Percentiles rank a stretch among this genome's conserved stretches.
phyloP scores from a whole-genome alignment of 1,140 invertebrate species.

The Drosophila auraria region DNA sequence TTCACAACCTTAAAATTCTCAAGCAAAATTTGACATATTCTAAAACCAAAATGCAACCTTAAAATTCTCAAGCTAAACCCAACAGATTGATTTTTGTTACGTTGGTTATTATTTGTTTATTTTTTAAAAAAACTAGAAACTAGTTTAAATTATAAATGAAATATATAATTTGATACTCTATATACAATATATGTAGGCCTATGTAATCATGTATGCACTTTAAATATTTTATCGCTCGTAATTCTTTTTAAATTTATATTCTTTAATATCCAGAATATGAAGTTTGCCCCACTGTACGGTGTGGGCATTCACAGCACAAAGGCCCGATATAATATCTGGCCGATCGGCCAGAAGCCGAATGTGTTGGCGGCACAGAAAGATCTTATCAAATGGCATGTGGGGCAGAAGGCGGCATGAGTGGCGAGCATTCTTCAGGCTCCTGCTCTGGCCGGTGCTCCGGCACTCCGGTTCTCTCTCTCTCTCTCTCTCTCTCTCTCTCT shows the following conservation, averaged over 20 bases:
- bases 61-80: too few species aligned
- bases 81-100: not conserved
- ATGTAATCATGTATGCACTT: not conserved
- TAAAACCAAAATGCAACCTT: too few species aligned
- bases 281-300: not conserved
- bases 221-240: not conserved
- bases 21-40: too few species aligned
- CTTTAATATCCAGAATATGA: not conserved
- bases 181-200: not conserved
- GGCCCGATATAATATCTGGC: slow-evolving; percentile 13
- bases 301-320: not conserved
- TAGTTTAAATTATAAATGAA: not conserved
- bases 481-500: not conserved
- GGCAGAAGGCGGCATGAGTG: slow-evolving; percentile 16
- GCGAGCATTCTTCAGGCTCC: slow-evolving; percentile 24
- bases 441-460: not conserved
- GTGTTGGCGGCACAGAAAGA: slow-evolving; percentile 23
- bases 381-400: slow-evolving; percentile 31
- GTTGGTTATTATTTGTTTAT: not conserved
- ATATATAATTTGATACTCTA: not conserved
- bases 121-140: not conserved
- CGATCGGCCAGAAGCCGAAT: slow-evolving; percentile 23
- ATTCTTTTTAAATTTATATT: not conserved
- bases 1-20: too few species aligned
- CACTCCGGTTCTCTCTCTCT: not conserved